Evolutionary conservation across 1,140 invertebrate species (phyloP).

Genomic region (Drosophila insularis): DNA sequence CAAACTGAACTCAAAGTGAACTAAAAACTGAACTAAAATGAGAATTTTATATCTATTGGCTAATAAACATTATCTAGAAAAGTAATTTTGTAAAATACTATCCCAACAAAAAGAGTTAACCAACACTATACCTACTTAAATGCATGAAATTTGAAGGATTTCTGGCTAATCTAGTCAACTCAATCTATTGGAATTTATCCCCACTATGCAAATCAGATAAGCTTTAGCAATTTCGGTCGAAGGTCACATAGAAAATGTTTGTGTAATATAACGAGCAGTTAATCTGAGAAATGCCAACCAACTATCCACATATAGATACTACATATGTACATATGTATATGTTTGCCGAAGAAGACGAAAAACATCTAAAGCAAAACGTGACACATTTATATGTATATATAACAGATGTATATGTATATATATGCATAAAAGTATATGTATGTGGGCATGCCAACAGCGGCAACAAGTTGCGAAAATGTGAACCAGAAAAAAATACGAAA

Average conservation of each 20-base stretch:
- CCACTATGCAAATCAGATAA: constrained; percentile 25
- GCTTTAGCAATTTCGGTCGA: constrained; percentile 25
- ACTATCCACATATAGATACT: constrained; percentile 7
- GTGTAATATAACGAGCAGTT: constrained; percentile 34
- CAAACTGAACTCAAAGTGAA: too few relatives aligned
- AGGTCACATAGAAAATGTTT: constrained; percentile 22
- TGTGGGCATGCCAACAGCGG: constrained; percentile 19
- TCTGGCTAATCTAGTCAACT: not conserved
- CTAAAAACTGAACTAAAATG: too few relatives aligned
- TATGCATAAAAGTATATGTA: not conserved
- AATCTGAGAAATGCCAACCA: not conserved
- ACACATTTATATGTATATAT: constrained; percentile 28
- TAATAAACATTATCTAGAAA: too few relatives aligned
- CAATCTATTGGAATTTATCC: not conserved
- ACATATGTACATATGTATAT: not conserved
- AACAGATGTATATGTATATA: not conserved
- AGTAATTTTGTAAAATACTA: too few relatives aligned
- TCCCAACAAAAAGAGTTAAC: not conserved
- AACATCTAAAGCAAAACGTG: constrained; percentile 42
- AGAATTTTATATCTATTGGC: too few relatives aligned
- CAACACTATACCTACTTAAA: not conserved
- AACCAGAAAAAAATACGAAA: constrained; percentile 17
- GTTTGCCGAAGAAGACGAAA: not conserved
- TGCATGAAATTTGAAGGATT: not conserved
- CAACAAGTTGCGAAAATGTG: constrained; percentile 70